phyloP scores from a whole-genome alignment of 2,888 invertebrate genomes.

The Eupithecia dodoneata region DNA sequence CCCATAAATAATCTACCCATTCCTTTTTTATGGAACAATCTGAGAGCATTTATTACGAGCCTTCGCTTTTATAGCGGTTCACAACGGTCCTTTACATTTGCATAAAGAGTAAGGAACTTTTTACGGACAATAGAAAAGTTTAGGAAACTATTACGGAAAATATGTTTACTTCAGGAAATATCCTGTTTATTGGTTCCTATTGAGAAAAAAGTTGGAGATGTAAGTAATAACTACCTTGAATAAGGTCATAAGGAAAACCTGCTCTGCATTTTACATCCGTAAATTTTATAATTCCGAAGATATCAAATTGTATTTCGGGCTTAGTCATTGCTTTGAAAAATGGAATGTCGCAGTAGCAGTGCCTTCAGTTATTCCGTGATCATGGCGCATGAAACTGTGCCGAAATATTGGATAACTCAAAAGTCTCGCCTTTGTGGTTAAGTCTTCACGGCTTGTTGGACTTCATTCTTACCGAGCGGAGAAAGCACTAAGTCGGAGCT shows the following conservation, averaged over 20 bases:
- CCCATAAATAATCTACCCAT: slow-evolving; percentile 44
- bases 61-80: slow-evolving; percentile 44
- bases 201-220: not conserved
- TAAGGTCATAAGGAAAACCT: not conserved
- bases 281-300: not conserved
- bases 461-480: not conserved
- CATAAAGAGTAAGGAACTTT: slow-evolving; percentile 29
- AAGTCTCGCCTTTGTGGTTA: not conserved
- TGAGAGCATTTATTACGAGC: slow-evolving; percentile 37
- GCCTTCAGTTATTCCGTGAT: too few relatives aligned
- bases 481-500: not conserved
- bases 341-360: not conserved
- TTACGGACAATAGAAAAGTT: slow-evolving; percentile 23
- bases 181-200: not conserved
- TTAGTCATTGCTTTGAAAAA: not conserved
- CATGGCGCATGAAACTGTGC: too few relatives aligned
- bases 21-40: slow-evolving; percentile 46
- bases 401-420: too few relatives aligned
- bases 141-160: slow-evolving; percentile 22
- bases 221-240: not conserved
- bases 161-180: slow-evolving; percentile 14
- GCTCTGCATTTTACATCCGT: not conserved
- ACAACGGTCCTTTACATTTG: slow-evolving; percentile 31
- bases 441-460: not conserved
- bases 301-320: not conserved